Evolutionary conservation across 2,797 vertebrate species (phyloP).

Genomic region (Thamnophis elegans): DNA sequence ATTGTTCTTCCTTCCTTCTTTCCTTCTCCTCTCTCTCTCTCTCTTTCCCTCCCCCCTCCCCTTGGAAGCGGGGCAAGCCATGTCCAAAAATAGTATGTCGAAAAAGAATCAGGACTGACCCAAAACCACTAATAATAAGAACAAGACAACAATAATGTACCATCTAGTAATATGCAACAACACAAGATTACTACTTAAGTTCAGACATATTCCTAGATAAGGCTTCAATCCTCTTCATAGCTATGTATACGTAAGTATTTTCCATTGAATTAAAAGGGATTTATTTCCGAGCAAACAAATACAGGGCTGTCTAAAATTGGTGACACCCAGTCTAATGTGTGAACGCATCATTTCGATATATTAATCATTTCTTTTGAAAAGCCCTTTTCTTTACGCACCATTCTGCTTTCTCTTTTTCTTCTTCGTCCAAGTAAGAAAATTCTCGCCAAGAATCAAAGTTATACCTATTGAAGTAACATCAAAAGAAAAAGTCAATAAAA

Average conservation of each 20-base stretch:
- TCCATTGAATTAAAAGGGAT: not conserved
- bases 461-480: constrained; percentile 78
- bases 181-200: not conserved
- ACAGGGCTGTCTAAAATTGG: not conserved
- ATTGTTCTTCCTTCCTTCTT: no score
- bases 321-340: not conserved
- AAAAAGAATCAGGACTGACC: not conserved
- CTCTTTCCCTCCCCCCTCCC: no score
- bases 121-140: not conserved
- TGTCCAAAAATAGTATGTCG: no score
- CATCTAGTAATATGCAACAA: not conserved
- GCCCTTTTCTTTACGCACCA: constrained; percentile 79
- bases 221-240: not conserved
- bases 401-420: constrained; percentile 99
- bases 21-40: no score
- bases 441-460: constrained; percentile 99
- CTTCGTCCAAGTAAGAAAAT: constrained; percentile 98
- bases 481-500: constrained; percentile 35
- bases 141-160: not conserved
- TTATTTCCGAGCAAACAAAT: not conserved
- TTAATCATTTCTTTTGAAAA: constrained; percentile 27
- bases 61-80: no score
- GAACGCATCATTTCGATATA: constrained; percentile 2
- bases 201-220: not conserved
- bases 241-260: not conserved